Evolutionary conservation across 2,888 invertebrate species (phyloP), one percentile per base, ranked within the genome.

Genomic region (Chloroclystis v-ata): DNA sequence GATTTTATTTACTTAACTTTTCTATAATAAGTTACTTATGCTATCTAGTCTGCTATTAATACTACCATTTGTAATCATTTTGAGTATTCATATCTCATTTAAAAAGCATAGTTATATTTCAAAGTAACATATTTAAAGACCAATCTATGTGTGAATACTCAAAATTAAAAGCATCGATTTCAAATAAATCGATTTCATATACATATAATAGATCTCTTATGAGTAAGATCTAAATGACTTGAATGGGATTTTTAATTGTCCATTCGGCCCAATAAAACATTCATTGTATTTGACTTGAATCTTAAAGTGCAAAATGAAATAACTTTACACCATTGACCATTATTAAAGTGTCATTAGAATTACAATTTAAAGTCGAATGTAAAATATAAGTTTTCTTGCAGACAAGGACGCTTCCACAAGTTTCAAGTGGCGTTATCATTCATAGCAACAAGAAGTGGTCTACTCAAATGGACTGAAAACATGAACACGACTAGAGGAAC

Each of bases 401-500:
- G 96, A 77, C 93, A 94, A 91, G 95, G 95, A 57, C 78, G 85
- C 8, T 94, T 94, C 79, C 92, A 95, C 82, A 95, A 95, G 89
- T 96, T 96, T 77, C 94, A 93, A 61, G 93, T 95, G 52, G 92
- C 92, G 37, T 89, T 94, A 57, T 94, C 95, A 5, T 97, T 97
- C 88, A 93, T 97, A 62, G 96, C 97, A 1, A 97, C 97, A 0
- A 90, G 97, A 61, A 96, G 96, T 69, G 97, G 97, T 28, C 89
- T 97, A 0, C 89, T 97, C 32, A 91, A 95, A 63, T 97, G 97
- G 96, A 93, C 93, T 25, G 95, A 96, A 72, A 93, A 93, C 66
- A 60, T 66, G 47, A 87, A 86, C 65, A 81, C 63, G 28, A 68
- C 84, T 3, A 72, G 82, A 45, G 70, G 68, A 37, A 83, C 91